Evolutionary conservation across 2,888 invertebrate species (phyloP).

Genomic region (Agonum fuliginosum): DNA sequence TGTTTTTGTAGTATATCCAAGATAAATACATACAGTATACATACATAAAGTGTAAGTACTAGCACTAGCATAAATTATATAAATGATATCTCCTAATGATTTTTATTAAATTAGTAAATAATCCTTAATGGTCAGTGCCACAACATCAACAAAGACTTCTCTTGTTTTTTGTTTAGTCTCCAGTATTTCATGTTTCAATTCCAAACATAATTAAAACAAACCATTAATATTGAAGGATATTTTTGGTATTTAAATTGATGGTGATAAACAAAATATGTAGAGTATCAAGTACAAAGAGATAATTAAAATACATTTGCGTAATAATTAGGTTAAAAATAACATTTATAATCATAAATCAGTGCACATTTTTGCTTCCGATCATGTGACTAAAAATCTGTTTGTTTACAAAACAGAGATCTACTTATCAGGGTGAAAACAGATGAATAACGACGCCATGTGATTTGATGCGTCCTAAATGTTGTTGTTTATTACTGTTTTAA

Average conservation of each 20-base stretch:
- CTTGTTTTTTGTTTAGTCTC: conserved; percentile 2
- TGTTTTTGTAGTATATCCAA: too few species aligned
- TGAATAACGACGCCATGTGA: conserved; percentile 26
- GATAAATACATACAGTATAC: too few species aligned
- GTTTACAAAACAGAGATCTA: conserved; percentile 45
- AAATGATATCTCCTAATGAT: too few species aligned
- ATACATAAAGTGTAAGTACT: too few species aligned
- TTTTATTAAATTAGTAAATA: too few species aligned
- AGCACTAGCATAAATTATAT: too few species aligned
- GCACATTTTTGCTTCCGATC: conserved; percentile 41
- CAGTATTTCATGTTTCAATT: not conserved
- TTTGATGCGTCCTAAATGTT: conserved; percentile 25
- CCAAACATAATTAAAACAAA: not conserved
- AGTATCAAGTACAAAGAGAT: conserved; percentile 8
- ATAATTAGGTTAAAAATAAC: conserved; percentile 47
- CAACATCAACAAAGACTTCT: not conserved
- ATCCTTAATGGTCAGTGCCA: not conserved
- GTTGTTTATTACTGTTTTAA: too few species aligned
- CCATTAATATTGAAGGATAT: conserved; percentile 15
- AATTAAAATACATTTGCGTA: conserved; percentile 4
- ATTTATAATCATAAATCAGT: conserved; percentile 18
- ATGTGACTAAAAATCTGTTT: conserved; percentile 36
- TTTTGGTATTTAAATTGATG: conserved; percentile 4
- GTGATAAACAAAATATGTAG: not conserved
- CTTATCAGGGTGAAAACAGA: conserved; percentile 38